Evolutionary conservation across 1,140 invertebrate species (phyloP), one percentile per base, ranked within the genome.

Genomic region (Drosophila tristis): DNA sequence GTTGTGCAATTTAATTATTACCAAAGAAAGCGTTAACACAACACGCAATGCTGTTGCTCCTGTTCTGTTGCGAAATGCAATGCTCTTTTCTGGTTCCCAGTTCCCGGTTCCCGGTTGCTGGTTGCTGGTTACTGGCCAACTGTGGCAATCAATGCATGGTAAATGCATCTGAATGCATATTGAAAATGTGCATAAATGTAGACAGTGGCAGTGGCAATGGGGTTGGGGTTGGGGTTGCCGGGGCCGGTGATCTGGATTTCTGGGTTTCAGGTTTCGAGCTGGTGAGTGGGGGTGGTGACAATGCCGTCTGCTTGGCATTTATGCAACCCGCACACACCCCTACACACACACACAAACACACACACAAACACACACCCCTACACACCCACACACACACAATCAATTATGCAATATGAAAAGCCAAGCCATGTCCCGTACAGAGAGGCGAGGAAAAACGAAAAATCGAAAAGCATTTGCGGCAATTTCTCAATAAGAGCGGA

Each of bases 381-480:
- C 6, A 42, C 23, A 66, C 11, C 31, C 9, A 29, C 16, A 49
- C 56, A 58, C 49, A 48, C 73, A 86, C 82, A 87, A 86, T 86
- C 81, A 86, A 86, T 86, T 86, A 86, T 86, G 81, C 82, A 81
- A 87, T 86, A 80, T 73, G 74, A 87, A 87, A 86, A 87, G 74
- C 65, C 82, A 87, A 86, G 82, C 71, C 59, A 75, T 78, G 82
- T 81, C 74, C 78, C 78, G 49, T 65, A 45, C 70, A 61, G 11
- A 39, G 35, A 13, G 3, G 2, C 5, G 61, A 66, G 62, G 54
- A 65, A 58, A 45, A 71, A 66, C 78, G 81, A 86, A 87, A 86
- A 81, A 87, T 87, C 82, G 81, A 86, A 87, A 87, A 80, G 81
- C 82, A 86, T 86, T 86, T 86, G 61, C 70, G 74, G 75, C 82